Conservation (phyloP, 2,113 vertebrate species). For the Callithrix jacchus region DNA sequence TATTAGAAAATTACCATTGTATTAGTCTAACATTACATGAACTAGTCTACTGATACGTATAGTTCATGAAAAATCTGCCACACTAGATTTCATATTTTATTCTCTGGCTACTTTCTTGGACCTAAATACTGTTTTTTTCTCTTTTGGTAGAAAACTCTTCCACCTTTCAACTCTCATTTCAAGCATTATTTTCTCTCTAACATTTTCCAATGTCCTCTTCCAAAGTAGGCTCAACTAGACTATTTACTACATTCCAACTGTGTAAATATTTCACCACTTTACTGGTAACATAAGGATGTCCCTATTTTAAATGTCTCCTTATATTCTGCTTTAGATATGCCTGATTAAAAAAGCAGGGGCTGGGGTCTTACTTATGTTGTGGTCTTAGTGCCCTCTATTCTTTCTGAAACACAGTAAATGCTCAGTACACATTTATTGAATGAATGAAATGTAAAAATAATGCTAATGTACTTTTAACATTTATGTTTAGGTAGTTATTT, state of each 20-base stretch:
- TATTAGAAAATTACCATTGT: not conserved
- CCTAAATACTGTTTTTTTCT: not conserved
- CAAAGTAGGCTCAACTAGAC: not conserved
- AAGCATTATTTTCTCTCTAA: not conserved
- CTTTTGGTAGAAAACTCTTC: not conserved
- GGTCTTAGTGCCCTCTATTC: not conserved
- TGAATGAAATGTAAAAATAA: not conserved
- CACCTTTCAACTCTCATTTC: not conserved
- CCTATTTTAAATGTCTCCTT: not conserved
- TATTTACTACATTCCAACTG: not conserved
- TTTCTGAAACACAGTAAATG: not conserved
- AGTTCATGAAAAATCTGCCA: not conserved
- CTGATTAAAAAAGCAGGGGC: not conserved
- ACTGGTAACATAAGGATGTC: not conserved
- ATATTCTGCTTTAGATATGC: not conserved
- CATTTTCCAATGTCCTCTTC: not conserved
- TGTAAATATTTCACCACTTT: not conserved
- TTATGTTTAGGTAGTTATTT: not conserved
- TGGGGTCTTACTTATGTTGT: not conserved
- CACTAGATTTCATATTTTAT: not conserved
- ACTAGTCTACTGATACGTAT: not conserved
- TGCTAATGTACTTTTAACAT: not conserved
- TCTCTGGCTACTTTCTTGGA: not conserved
- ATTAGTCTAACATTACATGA: not conserved
- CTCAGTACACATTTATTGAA: not conserved